Percentiles rank a stretch among this genome's conserved stretches.
Evolutionary conservation across 2,888 invertebrate species (phyloP).

Genomic region (Aleiodes leptofemur): DNA sequence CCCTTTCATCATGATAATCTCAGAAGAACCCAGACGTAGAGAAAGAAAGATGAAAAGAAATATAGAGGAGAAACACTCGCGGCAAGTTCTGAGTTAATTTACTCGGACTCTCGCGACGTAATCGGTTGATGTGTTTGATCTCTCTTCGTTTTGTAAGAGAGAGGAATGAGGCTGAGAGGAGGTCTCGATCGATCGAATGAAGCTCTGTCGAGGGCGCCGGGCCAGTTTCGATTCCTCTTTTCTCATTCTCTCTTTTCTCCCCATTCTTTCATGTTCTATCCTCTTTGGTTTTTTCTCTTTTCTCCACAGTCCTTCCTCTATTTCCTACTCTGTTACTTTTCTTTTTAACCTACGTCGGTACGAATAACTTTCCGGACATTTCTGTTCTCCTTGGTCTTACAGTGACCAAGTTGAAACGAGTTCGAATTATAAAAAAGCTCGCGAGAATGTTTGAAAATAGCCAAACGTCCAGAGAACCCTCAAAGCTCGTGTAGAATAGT

Average conservation of each 20-base stretch:
- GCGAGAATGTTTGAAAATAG: background rate
- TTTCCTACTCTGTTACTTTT: background rate
- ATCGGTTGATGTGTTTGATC: slow-evolving; percentile 49
- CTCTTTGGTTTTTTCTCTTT: background rate
- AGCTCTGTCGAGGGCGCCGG: slow-evolving; percentile 28
- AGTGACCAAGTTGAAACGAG: slow-evolving; percentile 46
- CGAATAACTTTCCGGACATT: slow-evolving; percentile 45
- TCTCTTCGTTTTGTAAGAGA: slow-evolving; percentile 32
- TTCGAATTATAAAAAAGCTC: slow-evolving; percentile 45
- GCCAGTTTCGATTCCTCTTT: slow-evolving; percentile 17
- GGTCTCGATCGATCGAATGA: slow-evolving; percentile 40
- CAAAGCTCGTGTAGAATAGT: slow-evolving; percentile 10
- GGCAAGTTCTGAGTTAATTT: slow-evolving; percentile 45
- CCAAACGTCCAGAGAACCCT: slow-evolving; percentile 1
- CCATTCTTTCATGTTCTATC: background rate
- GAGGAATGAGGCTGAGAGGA: slow-evolving; percentile 2
- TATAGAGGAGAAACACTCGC: slow-evolving; percentile 27
- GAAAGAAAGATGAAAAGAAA: slow-evolving; percentile 25
- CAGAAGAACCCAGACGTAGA: background rate
- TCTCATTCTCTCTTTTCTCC: slow-evolving; percentile 35
- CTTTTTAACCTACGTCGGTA: slow-evolving; percentile 19
- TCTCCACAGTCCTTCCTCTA: slow-evolving; percentile 10
- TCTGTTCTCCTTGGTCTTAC: slow-evolving; percentile 34
- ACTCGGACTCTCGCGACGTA: slow-evolving; percentile 32
- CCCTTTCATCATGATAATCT: slow-evolving; percentile 28